phyloP scores from a whole-genome alignment of 2,113 vertebrate species.

The Phrynosoma blainvillii region DNA sequence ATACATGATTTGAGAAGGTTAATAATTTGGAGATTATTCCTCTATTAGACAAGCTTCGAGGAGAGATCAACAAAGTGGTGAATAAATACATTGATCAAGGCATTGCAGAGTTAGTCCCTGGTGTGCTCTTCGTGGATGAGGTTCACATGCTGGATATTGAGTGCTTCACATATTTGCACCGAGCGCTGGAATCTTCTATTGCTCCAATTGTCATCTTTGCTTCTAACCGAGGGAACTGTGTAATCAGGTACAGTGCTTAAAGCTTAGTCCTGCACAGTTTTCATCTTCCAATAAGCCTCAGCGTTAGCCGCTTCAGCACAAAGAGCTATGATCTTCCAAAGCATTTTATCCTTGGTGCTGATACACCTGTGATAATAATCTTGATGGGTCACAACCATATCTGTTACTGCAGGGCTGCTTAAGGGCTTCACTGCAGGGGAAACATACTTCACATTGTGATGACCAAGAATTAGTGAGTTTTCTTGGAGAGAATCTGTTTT shows the following conservation, averaged over 20 bases:
- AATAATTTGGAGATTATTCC: slow-evolving; percentile 13
- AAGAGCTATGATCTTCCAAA: slow-evolving; percentile 1
- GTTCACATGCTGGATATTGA: slow-evolving; percentile 99
- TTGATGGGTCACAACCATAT: slow-evolving; percentile 7
- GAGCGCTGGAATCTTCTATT: slow-evolving; percentile 93
- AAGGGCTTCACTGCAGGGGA: not conserved
- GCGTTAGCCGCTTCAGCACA: slow-evolving; percentile 12
- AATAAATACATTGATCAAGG: slow-evolving; percentile 99
- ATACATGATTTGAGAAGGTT: not conserved
- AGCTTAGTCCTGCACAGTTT: slow-evolving; percentile 34
- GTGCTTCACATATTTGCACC: slow-evolving; percentile 97
- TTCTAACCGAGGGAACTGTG: slow-evolving; percentile 95
- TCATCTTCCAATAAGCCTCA: slow-evolving; percentile 6
- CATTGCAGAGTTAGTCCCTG: slow-evolving; percentile 94
- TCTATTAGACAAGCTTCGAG: slow-evolving; percentile 90
- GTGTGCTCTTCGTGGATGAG: slow-evolving; percentile 95
- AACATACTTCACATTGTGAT: slow-evolving; percentile 14
- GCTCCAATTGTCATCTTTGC: slow-evolving; percentile 97
- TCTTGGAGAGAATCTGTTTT: slow-evolving; percentile 5
- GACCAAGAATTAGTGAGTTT: slow-evolving; percentile 4
- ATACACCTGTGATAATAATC: slow-evolving; percentile 5
- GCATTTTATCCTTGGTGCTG: slow-evolving; percentile 25
- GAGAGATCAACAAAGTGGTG: slow-evolving; percentile 98
- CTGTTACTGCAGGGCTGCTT: slow-evolving; percentile 2
- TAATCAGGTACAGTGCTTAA: slow-evolving; percentile 84